A percentile compares a stretch with the other conserved stretches of the same genome.
These are phyloP conservation scores for Hypomecis atomaria DNA, from an alignment of 2,888 invertebrate species.

Conservation along the genomic window DNA sequence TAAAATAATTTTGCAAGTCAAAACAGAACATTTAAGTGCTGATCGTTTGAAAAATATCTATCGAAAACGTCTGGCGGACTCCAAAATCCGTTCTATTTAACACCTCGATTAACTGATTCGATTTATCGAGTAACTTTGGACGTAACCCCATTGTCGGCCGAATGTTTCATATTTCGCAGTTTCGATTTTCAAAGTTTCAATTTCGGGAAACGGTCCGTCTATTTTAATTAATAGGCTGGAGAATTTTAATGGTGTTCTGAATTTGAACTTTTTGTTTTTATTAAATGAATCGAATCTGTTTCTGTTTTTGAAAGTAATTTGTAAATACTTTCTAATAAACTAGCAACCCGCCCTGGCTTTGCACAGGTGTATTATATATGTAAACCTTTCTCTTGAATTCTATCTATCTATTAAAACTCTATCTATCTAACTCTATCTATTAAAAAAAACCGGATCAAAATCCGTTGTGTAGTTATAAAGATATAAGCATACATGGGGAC, in stretches of 20 bases:
- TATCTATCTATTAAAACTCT: too few relatives aligned
- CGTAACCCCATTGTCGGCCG: constrained; percentile 42
- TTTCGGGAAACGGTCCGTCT: constrained; percentile 23
- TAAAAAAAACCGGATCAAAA: too few relatives aligned
- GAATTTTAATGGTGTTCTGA: neutral
- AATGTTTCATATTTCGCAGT: constrained; percentile 46
- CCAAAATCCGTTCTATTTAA: constrained; percentile 61
- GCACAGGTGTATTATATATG: too few relatives aligned
- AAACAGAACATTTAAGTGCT: too few relatives aligned
- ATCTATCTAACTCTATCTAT: too few relatives aligned
- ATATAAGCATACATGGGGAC: too few relatives aligned
- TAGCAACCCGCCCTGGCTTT: too few relatives aligned
- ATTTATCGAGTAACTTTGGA: constrained; percentile 60
- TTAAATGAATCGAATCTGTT: neutral
- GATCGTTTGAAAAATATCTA: too few relatives aligned
- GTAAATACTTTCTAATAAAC: too few relatives aligned
- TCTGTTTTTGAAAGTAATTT: neutral
- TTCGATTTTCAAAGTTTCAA: constrained; percentile 26
- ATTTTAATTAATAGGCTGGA: constrained; percentile 21
- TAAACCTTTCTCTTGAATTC: too few relatives aligned
- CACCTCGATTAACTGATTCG: constrained; percentile 63
- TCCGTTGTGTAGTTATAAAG: too few relatives aligned
- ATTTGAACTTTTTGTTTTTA: constrained; percentile 2
- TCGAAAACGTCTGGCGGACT: constrained; percentile 49
- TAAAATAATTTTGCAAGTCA: too few relatives aligned